These are phyloP conservation scores for Dusona sp. DNA, from an alignment of 2,888 invertebrate genomes.

Conservation along the genomic window DNA sequence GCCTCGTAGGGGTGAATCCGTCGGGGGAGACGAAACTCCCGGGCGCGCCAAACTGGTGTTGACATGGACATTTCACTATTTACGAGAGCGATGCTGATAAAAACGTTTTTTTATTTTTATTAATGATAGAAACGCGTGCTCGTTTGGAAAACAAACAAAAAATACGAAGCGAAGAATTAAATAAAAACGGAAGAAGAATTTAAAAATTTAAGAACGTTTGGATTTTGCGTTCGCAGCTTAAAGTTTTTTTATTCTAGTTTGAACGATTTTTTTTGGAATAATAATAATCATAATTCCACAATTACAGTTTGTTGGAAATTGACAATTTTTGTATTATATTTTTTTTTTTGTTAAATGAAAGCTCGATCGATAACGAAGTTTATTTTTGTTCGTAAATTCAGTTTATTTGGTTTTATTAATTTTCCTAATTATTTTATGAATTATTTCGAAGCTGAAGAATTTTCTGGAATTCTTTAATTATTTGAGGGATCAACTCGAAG, in stretches of 20 bases:
- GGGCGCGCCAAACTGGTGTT: slow-evolving; percentile 48
- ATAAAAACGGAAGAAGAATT: neutral
- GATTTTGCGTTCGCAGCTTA: neutral
- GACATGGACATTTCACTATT: neutral
- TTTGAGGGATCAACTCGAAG: neutral
- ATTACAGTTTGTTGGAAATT: neutral
- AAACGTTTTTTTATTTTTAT: neutral
- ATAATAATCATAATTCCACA: neutral
- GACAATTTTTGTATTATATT: neutral
- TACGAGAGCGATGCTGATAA: neutral
- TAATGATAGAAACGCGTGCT: neutral
- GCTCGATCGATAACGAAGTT: neutral
- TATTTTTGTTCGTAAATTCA: neutral
- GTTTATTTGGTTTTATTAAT: neutral
- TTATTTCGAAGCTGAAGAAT: neutral
- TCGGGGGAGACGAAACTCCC: slow-evolving; percentile 47
- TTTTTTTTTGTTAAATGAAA: neutral
- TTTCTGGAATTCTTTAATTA: neutral
- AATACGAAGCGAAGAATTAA: neutral
- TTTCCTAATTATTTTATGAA: neutral
- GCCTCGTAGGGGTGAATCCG: slow-evolving; percentile 44
- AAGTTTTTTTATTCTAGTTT: neutral
- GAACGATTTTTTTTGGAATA: neutral
- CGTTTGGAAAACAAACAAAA: neutral
- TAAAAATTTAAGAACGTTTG: neutral